These are phyloP conservation scores for Hartigia nigra DNA, from an alignment of 2,888 invertebrate species.

Conservation along the genomic window DNA sequence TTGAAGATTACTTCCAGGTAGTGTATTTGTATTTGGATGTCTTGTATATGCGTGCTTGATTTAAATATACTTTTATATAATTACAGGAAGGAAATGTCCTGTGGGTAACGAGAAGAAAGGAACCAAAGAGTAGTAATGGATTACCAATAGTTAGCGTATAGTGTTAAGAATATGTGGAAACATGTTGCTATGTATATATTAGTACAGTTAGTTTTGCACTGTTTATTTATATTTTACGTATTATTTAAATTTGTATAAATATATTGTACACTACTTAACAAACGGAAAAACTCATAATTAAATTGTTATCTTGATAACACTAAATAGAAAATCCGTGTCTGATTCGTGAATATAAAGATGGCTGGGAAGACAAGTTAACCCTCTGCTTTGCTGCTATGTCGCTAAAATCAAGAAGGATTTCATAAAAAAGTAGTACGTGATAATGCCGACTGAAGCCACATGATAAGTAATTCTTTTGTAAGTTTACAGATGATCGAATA, in stretches of 20 bases:
- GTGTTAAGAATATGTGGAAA: background rate
- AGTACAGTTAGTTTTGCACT: background rate
- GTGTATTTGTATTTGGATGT: slow-evolving; percentile 65
- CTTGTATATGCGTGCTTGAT: background rate
- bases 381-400: no score
- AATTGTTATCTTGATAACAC: background rate
- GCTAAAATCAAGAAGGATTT: no score
- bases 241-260: background rate
- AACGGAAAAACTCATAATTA: background rate
- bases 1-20: slow-evolving; percentile 82
- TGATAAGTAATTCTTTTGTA: no score
- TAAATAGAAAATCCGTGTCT: no score
- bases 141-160: background rate
- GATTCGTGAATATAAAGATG: no score
- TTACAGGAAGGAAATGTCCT: slow-evolving; percentile 52
- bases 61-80: slow-evolving; percentile 8
- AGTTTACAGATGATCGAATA: no score
- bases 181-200: background rate
- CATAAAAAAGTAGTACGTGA: no score
- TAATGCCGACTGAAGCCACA: no score
- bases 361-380: no score
- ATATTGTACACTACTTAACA: no score
- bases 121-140: slow-evolving; percentile 19
- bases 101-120: slow-evolving; percentile 50
- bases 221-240: background rate